Base-by-base conservation (phyloP, 2,113 vertebrate genomes). In the Vireo altiloquus region DNA sequence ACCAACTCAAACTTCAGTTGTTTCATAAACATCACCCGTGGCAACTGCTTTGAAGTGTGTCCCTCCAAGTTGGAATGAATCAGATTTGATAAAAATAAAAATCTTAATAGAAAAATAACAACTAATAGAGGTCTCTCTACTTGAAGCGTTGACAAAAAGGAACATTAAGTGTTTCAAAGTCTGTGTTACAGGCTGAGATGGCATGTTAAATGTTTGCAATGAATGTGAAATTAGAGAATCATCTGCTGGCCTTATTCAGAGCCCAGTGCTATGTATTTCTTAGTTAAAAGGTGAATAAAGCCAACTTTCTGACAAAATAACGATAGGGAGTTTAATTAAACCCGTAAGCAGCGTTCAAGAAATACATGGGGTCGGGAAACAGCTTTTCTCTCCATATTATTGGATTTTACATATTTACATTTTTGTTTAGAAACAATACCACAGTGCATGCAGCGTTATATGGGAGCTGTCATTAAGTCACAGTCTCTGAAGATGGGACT, bases 291-390 rank as follows among this genome's bases (percentile, higher is more conserved):
- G 61, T 56, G 70, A 91, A 83, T 47, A 93, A 94, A 95, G 70
- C 44, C 65, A 93, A 10, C 72, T 95, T 93, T 61, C 64, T 94
- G 68, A 88, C 69, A 95, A 92, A 95, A 86, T 30, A 93, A 95
- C 2, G 54, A 76, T 3, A 72, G 60, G 5, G 25, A 87, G 35
- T 82, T 89, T 91, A 94, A 95, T 94, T 69, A 96, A 90, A 97
- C 11, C 33, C 15, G 18, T n/a, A 82, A 93, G 53, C 49, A 87
- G 82, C 39, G 24, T 76, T 50, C 31, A n/a, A 92, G 84, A 81
- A 93, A 96, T 92, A 76, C 2, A 8, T 42, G 28, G 35, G 82
- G 30, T 0, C 25, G 35, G 53, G 65, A 42, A 83, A 76, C 20
- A 47, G 52, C 31, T 53, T 44, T 77, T 60, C 68, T 50, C n/a